These are phyloP conservation scores for Drosophila testacea DNA, from an alignment of 2,888 invertebrate species.

Conservation along the genomic window DNA sequence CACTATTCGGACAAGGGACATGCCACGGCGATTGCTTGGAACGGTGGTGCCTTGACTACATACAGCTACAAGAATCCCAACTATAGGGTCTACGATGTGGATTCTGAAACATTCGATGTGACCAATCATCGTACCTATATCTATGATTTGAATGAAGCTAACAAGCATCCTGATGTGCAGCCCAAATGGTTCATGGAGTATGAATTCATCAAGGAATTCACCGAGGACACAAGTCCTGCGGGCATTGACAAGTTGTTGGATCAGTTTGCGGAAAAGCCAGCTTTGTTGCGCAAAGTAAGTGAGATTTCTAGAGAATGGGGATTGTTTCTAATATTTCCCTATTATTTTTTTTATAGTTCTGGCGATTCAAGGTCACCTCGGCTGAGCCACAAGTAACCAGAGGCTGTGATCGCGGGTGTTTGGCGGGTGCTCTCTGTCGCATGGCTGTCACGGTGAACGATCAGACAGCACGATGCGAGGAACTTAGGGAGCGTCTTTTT, in stretches of 20 bases:
- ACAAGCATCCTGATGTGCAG: slow-evolving; percentile 86
- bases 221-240: slow-evolving; percentile 87
- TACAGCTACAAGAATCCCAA: slow-evolving; percentile 91
- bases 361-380: slow-evolving; percentile 72
- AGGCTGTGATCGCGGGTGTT: slow-evolving; percentile 76
- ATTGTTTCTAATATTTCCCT: not conserved
- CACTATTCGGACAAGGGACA: slow-evolving; percentile 86
- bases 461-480: slow-evolving; percentile 70
- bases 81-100: slow-evolving; percentile 90
- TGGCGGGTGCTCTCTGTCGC: slow-evolving; percentile 72
- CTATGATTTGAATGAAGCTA: slow-evolving; percentile 91
- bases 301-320: too few relatives aligned
- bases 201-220: slow-evolving; percentile 89
- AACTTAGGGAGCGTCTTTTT: slow-evolving; percentile 60
- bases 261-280: slow-evolving; percentile 85
- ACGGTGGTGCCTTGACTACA: slow-evolving; percentile 92
- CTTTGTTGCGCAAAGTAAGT: slow-evolving; percentile 73
- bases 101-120: slow-evolving; percentile 87
- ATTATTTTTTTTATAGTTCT: slow-evolving; percentile 51
- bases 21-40: slow-evolving; percentile 90
- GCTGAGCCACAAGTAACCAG: slow-evolving; percentile 71
- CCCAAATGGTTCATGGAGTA: slow-evolving; percentile 92
- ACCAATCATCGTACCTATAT: slow-evolving; percentile 89
- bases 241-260: slow-evolving; percentile 88
- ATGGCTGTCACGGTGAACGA: slow-evolving; percentile 75